Conservation (phyloP, 1,140 invertebrate genomes). For the Meloidogyne chitwoodi region DNA sequence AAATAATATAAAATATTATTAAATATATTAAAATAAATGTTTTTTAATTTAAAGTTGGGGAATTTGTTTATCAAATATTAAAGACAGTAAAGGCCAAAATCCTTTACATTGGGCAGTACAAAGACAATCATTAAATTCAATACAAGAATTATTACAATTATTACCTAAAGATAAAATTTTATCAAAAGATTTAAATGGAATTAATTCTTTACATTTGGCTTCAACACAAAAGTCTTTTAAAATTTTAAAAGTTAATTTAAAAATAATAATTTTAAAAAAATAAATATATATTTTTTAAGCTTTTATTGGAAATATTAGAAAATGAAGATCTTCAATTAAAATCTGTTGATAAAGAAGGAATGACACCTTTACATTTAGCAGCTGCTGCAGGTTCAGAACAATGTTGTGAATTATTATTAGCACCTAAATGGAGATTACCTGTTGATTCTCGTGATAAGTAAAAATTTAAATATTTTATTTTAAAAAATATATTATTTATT, state of each 20-base stretch:
- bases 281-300: conserved; percentile 16
- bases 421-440: conserved; percentile 29
- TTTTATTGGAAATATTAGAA: conserved; percentile 20
- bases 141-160: conserved; percentile 19
- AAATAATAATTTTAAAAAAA: background rate
- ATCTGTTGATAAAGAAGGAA: conserved; percentile 8
- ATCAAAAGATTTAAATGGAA: conserved; percentile 21
- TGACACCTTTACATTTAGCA: conserved; percentile 42
- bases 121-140: conserved; percentile 19
- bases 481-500: too few species aligned
- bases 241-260: conserved; percentile 31
- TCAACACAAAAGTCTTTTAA: conserved; percentile 27
- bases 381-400: conserved; percentile 29
- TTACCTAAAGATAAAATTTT: conserved; percentile 3
- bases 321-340: conserved; percentile 6
- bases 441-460: conserved; percentile 29
- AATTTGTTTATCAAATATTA: conserved; percentile 4
- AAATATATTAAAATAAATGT: too few species aligned
- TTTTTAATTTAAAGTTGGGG: conserved; percentile 18
- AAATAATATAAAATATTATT: too few species aligned
- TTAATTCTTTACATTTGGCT: conserved; percentile 37
- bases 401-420: conserved; percentile 28
- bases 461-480: background rate
- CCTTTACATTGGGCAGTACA: conserved; percentile 39
- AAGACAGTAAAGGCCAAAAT: conserved; percentile 16